phyloP scores from a whole-genome alignment of 2,113 vertebrate genomes.

The Aldabrachelys gigantea region DNA sequence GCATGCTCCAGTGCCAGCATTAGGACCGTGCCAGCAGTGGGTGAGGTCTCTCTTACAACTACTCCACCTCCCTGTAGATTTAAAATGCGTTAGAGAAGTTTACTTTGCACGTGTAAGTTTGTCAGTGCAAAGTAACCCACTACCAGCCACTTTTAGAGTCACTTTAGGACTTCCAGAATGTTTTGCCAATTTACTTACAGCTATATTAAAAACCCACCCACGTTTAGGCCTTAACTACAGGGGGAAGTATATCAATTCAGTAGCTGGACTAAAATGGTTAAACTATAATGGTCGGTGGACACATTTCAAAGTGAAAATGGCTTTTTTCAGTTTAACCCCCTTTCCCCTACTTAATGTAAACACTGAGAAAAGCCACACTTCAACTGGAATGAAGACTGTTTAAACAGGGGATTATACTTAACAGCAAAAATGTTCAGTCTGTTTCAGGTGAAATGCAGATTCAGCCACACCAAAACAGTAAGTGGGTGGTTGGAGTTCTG shows the following conservation, averaged over 20 bases:
- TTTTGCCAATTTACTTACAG: neutral
- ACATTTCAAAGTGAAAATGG: neutral
- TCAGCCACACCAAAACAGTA: neutral
- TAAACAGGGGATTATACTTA: too few relatives aligned
- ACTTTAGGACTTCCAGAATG: neutral
- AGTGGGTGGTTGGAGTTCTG: accelerated
- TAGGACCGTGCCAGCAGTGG: too few relatives aligned
- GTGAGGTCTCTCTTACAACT: too few relatives aligned
- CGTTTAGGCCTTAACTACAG: neutral
- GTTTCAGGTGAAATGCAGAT: neutral
- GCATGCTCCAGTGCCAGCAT: too few relatives aligned
- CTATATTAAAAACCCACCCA: neutral
- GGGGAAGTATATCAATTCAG: neutral
- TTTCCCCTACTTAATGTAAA: neutral
- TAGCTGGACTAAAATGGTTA: accelerated
- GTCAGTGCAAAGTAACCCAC: accelerated
- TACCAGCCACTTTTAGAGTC: neutral
- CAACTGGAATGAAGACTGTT: neutral
- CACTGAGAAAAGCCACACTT: neutral
- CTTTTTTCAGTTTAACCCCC: neutral
- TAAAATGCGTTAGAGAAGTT: neutral
- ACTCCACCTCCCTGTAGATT: neutral
- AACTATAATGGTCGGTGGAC: too few relatives aligned
- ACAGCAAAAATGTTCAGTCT: neutral
- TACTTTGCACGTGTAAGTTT: neutral